A percentile compares a stretch with the other conserved stretches of the same genome.
Evolutionary conservation across 2,113 vertebrate species (phyloP).

Genomic region (Neofelis nebulosa): DNA sequence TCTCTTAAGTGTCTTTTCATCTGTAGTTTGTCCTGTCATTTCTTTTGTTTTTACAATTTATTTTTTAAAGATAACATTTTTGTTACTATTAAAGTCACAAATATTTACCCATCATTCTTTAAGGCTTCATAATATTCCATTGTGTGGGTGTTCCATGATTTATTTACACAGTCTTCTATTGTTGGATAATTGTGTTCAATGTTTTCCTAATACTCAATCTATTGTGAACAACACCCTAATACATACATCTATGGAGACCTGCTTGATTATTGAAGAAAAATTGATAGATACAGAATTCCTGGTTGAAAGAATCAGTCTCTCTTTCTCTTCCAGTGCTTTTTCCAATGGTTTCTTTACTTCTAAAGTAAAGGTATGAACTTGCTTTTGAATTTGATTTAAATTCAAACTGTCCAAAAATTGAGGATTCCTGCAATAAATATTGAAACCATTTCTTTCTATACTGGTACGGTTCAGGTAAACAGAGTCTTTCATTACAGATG

Average conservation of each 20-base stretch:
- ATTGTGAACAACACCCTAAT: not conserved
- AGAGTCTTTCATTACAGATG: not conserved
- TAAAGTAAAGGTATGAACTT: not conserved
- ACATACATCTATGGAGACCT: not conserved
- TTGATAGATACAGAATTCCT: not conserved
- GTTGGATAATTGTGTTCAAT: not conserved
- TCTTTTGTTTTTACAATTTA: not conserved
- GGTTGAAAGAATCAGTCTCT: not conserved
- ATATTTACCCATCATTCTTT: not conserved
- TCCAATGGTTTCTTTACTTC: not conserved
- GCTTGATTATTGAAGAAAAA: slow-evolving; percentile 47
- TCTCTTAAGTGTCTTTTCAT: not conserved
- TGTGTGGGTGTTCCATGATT: not conserved
- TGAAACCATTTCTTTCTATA: not conserved
- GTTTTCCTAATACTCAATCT: not conserved
- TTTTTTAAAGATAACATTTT: not conserved
- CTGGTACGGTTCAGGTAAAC: not conserved
- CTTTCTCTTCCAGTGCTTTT: not conserved
- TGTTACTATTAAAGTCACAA: not conserved
- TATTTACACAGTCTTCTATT: not conserved
- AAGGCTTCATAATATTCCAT: not conserved
- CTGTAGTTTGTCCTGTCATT: not conserved
- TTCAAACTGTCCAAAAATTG: not conserved
- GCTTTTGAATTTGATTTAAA: slow-evolving; percentile 42
- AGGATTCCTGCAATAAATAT: not conserved